phyloP scores from a whole-genome alignment of 2,888 invertebrate genomes.

The Erebia aethiops region DNA sequence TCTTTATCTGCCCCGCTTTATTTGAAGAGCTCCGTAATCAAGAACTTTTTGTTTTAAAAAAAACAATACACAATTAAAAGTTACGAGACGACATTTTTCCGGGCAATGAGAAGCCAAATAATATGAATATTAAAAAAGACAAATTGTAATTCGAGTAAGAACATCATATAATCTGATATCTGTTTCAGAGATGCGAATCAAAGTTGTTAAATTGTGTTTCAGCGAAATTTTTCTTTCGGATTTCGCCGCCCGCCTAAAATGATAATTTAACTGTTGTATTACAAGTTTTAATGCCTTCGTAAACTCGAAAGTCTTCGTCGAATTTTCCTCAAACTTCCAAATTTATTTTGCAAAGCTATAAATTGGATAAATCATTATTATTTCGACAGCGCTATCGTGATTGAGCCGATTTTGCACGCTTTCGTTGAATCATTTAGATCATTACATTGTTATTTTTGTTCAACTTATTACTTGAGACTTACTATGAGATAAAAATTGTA shows the following conservation, averaged over 20 bases:
- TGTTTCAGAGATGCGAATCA: slow-evolving; percentile 26
- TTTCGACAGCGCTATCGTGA: slow-evolving; percentile 2
- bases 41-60: no score
- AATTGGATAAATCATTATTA: slow-evolving; percentile 13
- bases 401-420: background rate
- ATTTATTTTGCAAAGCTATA: slow-evolving; percentile 16
- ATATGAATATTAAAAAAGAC: background rate
- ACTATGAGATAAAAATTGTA: no score
- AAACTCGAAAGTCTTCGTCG: background rate
- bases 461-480: no score
- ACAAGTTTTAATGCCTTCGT: slow-evolving; percentile 32
- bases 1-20: no score
- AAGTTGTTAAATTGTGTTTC: slow-evolving; percentile 30
- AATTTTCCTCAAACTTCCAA: slow-evolving; percentile 3
- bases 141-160: slow-evolving; percentile 16
- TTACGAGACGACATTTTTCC: background rate
- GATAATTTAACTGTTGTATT: slow-evolving; percentile 30
- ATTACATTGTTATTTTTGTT: no score
- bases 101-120: background rate
- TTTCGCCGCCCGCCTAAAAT: slow-evolving; percentile 19
- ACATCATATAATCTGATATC: slow-evolving; percentile 14
- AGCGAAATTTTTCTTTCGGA: slow-evolving; percentile 14
- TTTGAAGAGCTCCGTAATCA: no score
- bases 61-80: background rate
- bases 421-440: background rate